A percentile compares a stretch with the other conserved stretches of the same genome.
Evolutionary conservation across 2,888 invertebrate species (phyloP).

Genomic region (Nomada ferruginata): DNA sequence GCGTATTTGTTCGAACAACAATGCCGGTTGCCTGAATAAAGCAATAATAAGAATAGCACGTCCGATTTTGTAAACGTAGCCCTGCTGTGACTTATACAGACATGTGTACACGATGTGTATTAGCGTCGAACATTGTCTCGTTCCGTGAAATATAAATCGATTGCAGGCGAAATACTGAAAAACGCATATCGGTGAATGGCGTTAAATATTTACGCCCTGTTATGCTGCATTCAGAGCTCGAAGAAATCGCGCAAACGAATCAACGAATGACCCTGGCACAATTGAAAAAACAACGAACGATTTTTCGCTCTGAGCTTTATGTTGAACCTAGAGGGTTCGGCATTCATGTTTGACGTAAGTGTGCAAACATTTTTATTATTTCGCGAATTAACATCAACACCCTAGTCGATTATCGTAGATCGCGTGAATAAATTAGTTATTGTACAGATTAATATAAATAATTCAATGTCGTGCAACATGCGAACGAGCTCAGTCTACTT

Average conservation of each 20-base stretch:
- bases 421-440: no score
- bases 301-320: constrained; percentile 18
- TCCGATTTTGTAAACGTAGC: neutral
- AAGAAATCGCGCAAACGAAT: constrained; percentile 39
- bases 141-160: constrained; percentile 34
- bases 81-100: neutral
- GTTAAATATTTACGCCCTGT: constrained; percentile 55
- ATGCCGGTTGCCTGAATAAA: neutral
- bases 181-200: constrained; percentile 19
- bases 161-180: constrained; percentile 32
- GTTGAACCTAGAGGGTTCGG: neutral
- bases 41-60: neutral
- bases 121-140: constrained; percentile 33
- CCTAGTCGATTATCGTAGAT: no score
- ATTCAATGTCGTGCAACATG: no score
- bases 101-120: constrained; percentile 18
- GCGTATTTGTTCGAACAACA: neutral
- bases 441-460: no score
- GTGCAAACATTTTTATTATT: no score
- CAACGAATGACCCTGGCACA: neutral
- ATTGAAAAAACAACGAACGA: constrained; percentile 7
- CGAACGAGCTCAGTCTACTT: no score
- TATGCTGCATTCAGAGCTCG: constrained; percentile 22
- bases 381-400: no score
- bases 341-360: no score